Conservation (phyloP, 2,113 vertebrate species). For the Petrocephalus zakoni region DNA sequence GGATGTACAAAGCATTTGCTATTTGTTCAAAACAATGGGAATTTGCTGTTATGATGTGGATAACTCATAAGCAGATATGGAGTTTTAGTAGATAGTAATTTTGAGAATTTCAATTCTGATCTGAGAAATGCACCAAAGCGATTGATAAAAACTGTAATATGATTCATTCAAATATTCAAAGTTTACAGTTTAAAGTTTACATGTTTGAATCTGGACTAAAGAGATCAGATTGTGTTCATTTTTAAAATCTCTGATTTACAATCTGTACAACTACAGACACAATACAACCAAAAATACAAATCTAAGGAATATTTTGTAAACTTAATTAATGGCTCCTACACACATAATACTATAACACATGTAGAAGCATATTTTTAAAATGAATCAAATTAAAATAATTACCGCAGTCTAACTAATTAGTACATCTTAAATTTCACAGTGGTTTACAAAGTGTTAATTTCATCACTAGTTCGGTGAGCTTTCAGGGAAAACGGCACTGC, state of each 20-base stretch:
- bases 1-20: no score
- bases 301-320: neutral
- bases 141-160: no score
- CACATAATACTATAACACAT: neutral
- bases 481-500: neutral
- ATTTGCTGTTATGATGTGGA: no score
- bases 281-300: neutral
- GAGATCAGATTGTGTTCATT: neutral
- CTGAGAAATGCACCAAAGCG: no score
- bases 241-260: neutral
- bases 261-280: neutral
- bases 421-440: neutral
- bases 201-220: neutral
- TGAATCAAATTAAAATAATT: slow-evolving; percentile 4
- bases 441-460: neutral
- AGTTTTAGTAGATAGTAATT: no score
- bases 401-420: neutral
- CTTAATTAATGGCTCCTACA: neutral
- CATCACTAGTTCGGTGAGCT: neutral
- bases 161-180: no score
- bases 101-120: no score
- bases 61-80: no score
- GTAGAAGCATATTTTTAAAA: neutral
- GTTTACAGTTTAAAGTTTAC: no score
- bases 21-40: no score